A percentile compares a stretch with the other conserved stretches of the same genome.
phyloP scores from a whole-genome alignment of 2,113 vertebrate genomes.

The Vidua macroura region DNA sequence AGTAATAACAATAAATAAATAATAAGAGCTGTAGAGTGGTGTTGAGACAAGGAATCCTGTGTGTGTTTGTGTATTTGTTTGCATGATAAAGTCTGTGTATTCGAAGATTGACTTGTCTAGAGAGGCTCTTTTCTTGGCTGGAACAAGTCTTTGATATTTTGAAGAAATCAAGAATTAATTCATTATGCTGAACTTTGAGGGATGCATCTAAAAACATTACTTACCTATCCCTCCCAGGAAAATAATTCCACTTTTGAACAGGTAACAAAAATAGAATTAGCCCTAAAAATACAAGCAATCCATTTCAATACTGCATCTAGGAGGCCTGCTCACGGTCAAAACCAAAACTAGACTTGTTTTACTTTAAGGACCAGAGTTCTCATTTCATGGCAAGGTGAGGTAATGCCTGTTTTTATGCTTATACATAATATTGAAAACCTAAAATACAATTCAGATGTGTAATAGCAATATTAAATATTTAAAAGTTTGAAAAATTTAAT shows the following conservation, averaged over 20 bases:
- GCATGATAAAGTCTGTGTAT: not conserved
- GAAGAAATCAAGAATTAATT: not conserved
- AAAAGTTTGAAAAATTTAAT: constrained; percentile 19
- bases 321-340: not conserved
- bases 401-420: constrained; percentile 17
- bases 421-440: constrained; percentile 37
- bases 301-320: not conserved
- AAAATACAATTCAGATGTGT: constrained; percentile 6
- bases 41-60: not conserved
- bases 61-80: constrained; percentile 12
- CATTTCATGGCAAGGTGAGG: not conserved
- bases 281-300: not conserved
- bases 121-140: not conserved
- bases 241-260: not conserved
- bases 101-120: not conserved
- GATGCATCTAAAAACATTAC: not conserved
- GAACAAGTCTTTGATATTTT: not conserved
- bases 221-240: not conserved
- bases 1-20: constrained; percentile 45
- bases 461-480: not conserved
- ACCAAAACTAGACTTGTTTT: not conserved
- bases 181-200: not conserved
- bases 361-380: not conserved
- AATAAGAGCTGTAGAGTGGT: not conserved
- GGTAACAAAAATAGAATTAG: not conserved